Evolutionary conservation across 2,888 invertebrate genomes (phyloP).

Genomic region (Melieria crassipennis): DNA sequence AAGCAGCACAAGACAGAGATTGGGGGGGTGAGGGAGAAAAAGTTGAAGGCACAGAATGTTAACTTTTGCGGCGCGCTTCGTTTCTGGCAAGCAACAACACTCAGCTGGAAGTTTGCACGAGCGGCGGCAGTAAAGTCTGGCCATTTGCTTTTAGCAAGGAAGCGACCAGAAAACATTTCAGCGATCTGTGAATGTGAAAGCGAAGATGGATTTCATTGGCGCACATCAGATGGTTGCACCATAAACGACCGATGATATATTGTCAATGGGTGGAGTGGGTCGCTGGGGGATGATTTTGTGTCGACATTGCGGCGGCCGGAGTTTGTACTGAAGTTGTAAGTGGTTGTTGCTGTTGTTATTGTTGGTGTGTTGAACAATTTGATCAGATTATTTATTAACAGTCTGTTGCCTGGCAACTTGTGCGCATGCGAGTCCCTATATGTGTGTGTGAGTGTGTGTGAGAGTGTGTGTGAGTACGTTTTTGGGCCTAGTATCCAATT

Average conservation of each 20-base stretch:
- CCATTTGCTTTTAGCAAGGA: too few species aligned
- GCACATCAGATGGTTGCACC: background rate
- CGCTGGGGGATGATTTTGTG: too few species aligned
- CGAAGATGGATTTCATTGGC: background rate
- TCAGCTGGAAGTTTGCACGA: background rate
- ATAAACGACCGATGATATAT: background rate
- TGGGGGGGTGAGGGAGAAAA: background rate
- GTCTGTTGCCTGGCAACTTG: conserved; percentile 14
- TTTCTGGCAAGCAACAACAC: conserved; percentile 3
- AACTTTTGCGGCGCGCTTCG: conserved; percentile 3
- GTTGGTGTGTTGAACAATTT: conserved; percentile 26
- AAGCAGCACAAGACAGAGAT: background rate
- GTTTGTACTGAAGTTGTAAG: background rate
- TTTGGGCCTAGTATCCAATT: conserved; percentile 48
- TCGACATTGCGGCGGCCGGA: background rate
- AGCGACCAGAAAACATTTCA: conserved; percentile 1
- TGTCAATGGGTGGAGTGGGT: background rate
- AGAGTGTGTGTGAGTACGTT: too few species aligned
- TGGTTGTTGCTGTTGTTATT: background rate
- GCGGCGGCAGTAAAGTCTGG: background rate
- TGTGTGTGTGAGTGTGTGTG: background rate
- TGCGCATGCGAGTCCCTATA: background rate
- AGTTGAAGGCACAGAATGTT: conserved; percentile 6
- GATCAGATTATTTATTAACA: conserved; percentile 34
- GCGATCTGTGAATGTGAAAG: conserved; percentile 10